Conservation (phyloP, 92 coral and sea anemone genomes). For the Micromussa lordhowensis region DNA sequence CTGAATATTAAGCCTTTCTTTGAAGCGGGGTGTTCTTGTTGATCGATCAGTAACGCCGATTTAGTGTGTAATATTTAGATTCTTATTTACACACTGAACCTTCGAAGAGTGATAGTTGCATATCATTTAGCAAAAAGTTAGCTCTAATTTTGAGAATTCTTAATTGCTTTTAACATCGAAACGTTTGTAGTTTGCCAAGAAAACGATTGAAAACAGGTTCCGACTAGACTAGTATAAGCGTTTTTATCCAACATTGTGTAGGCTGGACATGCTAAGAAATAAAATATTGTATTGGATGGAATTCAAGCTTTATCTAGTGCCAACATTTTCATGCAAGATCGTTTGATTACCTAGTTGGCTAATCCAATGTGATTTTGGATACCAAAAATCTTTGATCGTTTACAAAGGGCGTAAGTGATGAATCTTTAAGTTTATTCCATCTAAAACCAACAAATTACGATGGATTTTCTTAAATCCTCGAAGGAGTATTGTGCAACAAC, state of each 20-base stretch:
- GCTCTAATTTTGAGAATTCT: background rate
- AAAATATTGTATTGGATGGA: background rate
- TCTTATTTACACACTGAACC: background rate
- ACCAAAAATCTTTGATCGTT: background rate
- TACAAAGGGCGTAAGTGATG: background rate
- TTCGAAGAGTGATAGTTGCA: background rate
- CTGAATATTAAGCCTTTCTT: background rate
- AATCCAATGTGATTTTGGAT: background rate
- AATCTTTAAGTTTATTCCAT: background rate
- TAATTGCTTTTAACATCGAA: background rate
- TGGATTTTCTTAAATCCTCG: background rate
- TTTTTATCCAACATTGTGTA: background rate
- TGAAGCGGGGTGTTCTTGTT: background rate
- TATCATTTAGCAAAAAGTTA: background rate
- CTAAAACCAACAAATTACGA: background rate
- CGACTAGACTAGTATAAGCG: background rate
- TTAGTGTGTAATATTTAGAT: background rate
- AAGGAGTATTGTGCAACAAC: background rate
- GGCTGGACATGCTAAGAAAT: background rate
- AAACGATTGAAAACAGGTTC: background rate
- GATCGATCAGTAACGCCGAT: background rate
- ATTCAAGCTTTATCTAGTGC: background rate
- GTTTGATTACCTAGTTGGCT: background rate
- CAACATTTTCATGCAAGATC: background rate
- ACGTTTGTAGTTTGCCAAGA: background rate